These are phyloP conservation scores for Argopecten irradians DNA, from an alignment of 1,140 invertebrate species.

Conservation along the genomic window DNA sequence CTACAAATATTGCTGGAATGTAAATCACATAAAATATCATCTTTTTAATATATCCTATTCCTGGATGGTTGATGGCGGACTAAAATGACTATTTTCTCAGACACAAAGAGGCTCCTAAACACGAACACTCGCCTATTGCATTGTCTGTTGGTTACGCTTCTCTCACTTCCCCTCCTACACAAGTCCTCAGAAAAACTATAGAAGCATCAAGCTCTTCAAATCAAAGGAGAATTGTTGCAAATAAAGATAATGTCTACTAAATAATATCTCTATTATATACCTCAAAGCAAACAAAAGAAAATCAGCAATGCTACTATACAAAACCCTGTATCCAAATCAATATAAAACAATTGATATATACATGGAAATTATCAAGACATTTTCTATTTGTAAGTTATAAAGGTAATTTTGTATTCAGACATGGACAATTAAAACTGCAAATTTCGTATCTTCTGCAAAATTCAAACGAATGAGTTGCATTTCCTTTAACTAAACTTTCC, in stretches of 20 bases:
- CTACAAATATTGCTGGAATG: too few species aligned
- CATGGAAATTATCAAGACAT: too few species aligned
- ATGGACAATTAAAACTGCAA: too few species aligned
- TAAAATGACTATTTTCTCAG: neutral
- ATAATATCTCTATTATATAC: neutral
- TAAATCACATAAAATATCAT: too few species aligned
- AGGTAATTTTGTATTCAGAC: too few species aligned
- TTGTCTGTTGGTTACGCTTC: neutral
- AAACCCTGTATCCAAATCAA: neutral
- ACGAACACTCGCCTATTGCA: neutral
- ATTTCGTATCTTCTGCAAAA: too few species aligned
- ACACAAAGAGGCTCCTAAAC: neutral
- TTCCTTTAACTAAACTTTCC: too few species aligned
- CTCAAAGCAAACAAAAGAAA: neutral
- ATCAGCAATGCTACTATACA: neutral
- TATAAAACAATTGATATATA: too few species aligned
- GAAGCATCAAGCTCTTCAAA: neutral
- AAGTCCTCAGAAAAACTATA: neutral
- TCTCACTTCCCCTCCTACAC: conserved; percentile 8
- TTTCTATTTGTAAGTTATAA: too few species aligned
- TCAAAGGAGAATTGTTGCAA: conserved; percentile 21
- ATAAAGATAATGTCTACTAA: neutral
- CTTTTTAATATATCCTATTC: too few species aligned
- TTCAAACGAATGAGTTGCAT: too few species aligned
- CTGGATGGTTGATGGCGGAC: neutral